Conservation (phyloP, 2,113 vertebrate species). For the Ptyas mucosa region DNA sequence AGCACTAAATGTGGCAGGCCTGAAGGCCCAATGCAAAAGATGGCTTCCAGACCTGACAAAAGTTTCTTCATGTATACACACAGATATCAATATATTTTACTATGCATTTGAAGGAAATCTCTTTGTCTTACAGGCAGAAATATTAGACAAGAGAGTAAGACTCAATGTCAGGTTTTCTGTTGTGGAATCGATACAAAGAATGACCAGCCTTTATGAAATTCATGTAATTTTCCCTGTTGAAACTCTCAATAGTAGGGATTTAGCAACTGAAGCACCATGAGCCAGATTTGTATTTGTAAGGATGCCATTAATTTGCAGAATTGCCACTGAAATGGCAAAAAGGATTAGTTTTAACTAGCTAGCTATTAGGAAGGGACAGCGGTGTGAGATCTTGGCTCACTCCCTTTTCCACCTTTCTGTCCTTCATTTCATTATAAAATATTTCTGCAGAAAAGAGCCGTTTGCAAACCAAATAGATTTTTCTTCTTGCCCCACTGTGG, state of each 20-base stretch:
- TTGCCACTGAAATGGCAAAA: neutral
- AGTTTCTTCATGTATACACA: neutral
- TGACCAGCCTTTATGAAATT: neutral
- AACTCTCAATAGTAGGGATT: neutral
- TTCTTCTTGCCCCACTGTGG: neutral
- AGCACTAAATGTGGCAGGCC: too few relatives aligned
- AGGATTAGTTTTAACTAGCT: neutral
- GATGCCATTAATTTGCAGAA: neutral
- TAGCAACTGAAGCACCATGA: neutral
- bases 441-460: neutral
- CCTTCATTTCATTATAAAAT: neutral
- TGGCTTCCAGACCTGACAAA: too few relatives aligned
- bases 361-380: neutral
- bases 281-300: neutral
- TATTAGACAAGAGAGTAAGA: neutral
- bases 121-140: neutral
- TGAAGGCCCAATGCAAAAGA: too few relatives aligned
- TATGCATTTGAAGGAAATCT: neutral
- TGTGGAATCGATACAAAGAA: neutral
- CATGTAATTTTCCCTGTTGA: neutral
- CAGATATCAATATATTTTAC: neutral
- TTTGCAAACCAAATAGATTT: neutral
- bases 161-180: neutral
- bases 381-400: neutral
- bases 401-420: neutral